Evolutionary conservation across 2,113 vertebrate genomes (phyloP).

Genomic region (Pseudorectes ferrugineus): DNA sequence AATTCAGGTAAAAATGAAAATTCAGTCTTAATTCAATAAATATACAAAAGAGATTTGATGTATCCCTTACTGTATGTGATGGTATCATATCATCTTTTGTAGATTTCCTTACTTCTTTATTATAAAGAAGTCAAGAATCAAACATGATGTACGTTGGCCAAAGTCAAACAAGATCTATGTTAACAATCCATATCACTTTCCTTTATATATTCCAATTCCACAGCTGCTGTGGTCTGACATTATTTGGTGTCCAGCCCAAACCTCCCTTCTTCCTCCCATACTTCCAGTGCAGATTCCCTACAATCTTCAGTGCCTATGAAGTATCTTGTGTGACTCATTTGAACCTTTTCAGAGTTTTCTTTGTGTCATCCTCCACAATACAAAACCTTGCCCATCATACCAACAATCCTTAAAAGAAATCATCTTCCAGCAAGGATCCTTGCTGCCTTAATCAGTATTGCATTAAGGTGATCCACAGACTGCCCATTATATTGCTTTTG

Average conservation of each 20-base stretch:
- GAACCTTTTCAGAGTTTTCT: neutral
- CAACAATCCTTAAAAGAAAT: neutral
- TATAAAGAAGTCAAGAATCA: neutral
- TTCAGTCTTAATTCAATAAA: neutral
- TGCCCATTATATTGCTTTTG: neutral
- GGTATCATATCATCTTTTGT: neutral
- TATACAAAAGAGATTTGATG: fast-evolving
- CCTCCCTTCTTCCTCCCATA: neutral
- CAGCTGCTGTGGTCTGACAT: neutral
- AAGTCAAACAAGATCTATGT: neutral
- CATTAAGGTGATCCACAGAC: neutral
- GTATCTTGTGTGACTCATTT: neutral
- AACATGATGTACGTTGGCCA: neutral
- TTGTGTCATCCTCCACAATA: neutral
- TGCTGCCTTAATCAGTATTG: neutral
- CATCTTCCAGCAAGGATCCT: neutral
- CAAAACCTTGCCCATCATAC: neutral
- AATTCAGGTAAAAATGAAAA: neutral
- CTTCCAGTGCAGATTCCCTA: neutral
- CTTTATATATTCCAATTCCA: neutral
- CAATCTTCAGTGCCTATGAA: neutral
- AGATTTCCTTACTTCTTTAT: neutral
- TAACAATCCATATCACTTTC: neutral
- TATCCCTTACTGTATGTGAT: neutral
- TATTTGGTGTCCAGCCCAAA: neutral